Base-by-base conservation (phyloP, 2,113 vertebrate genomes). In the Cryptomyrus ogoouensis region DNA sequence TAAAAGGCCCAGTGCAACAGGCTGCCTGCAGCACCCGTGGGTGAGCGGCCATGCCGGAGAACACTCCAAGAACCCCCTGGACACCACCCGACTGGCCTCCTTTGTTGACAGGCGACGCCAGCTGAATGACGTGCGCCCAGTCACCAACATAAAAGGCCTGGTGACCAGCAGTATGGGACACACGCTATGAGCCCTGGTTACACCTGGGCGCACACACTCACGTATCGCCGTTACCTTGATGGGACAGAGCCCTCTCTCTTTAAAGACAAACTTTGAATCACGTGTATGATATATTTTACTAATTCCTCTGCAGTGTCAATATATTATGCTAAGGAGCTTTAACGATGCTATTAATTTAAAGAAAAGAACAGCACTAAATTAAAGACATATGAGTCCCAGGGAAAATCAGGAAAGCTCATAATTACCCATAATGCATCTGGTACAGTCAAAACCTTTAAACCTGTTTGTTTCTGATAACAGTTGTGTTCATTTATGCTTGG, bases 1-100 rank as follows among this genome's bases (percentile, higher is more conserved):
- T 91, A 97, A 98, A 91, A 94, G 98, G 91, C 98, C 97, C 0
- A 98, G 96, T 0, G 96, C 97, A 2, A 96, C 97, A 87, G 96
- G 96, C 31, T 99, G 98, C 92, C 96, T 99, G 89, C 98, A 99
- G 94, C 98, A 99, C 3, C 98, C 98, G 0, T 99, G 98, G 98
- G 96, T 99, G 87, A 97, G 97, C 0, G 95, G 96, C 0, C 98
- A 97, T 80, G 97, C 96, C 0, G 97, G 97, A 89, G 97, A 97
- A 93, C 96, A 99, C 93, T 98, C 98, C 94, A 97, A 97, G 93
- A 96, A 95, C 2, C 98, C 98, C 0, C 95, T 99, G 95, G 98
- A 99, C 93, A 99, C 97, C 0, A 96, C 96, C 1, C 97, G 98
- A 74, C 90, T 99, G 93, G 97, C 97, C 0, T 96, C 96, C 24